Evolutionary conservation across 2,888 invertebrate species (phyloP).

Genomic region (Aspidapion aeneum): DNA sequence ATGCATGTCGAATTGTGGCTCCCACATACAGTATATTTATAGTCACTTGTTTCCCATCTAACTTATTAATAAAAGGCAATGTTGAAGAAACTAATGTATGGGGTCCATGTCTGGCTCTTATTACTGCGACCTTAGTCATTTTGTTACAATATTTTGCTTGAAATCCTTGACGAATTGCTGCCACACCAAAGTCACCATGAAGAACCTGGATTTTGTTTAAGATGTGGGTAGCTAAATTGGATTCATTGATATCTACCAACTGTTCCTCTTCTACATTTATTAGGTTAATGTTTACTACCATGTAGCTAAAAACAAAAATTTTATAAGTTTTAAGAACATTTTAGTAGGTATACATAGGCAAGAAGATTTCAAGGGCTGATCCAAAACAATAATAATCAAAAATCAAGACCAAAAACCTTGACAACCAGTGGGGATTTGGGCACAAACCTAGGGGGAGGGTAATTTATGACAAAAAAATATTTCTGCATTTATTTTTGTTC

Average conservation of each 20-base stretch:
- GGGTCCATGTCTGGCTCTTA: constrained; percentile 71
- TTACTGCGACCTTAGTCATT: constrained; percentile 68
- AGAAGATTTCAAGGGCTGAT: constrained; percentile 9
- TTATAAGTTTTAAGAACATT: not conserved
- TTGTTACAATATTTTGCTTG: constrained; percentile 77
- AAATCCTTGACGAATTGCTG: constrained; percentile 67
- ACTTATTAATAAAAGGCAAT: constrained; percentile 65
- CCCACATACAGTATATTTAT: constrained; percentile 69
- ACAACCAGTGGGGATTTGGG: too few relatives aligned
- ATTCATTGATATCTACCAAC: not conserved
- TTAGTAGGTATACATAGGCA: not conserved
- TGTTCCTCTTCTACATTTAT: not conserved
- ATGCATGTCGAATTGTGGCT: constrained; percentile 77
- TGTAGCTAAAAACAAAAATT: constrained; percentile 16
- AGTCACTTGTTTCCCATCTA: constrained; percentile 59
- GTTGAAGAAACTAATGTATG: constrained; percentile 67
- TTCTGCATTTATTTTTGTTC: too few relatives aligned
- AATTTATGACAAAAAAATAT: too few relatives aligned
- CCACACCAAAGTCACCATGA: constrained; percentile 75
- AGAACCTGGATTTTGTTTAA: constrained; percentile 61
- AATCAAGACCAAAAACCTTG: too few relatives aligned
- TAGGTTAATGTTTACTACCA: constrained; percentile 19
- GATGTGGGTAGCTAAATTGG: constrained; percentile 38
- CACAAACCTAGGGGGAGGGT: too few relatives aligned
- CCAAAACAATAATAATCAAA: too few relatives aligned